Evolutionary conservation across 92 coral and sea anemone species (phyloP).

Genomic region (Metridium senile): DNA sequence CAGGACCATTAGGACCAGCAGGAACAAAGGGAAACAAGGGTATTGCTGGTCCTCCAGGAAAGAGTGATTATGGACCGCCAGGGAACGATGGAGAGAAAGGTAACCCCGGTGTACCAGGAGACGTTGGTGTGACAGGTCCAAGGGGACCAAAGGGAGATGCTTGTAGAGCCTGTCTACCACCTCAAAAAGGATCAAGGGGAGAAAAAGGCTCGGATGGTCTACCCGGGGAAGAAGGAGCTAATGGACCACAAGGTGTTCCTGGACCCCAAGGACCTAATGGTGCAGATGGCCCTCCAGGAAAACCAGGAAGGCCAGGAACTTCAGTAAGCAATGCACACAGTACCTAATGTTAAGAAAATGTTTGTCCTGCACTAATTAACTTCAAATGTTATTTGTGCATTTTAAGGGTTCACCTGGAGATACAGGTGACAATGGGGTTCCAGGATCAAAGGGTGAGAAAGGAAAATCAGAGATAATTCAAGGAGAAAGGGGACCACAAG

Average conservation of each 20-base stretch:
- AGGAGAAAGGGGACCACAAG: slow-evolving; percentile 33
- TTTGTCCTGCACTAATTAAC: background rate
- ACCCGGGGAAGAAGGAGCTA: slow-evolving; percentile 69
- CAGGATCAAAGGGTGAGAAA: slow-evolving; percentile 29
- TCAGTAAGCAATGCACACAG: background rate
- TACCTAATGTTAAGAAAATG: background rate
- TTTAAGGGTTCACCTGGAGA: slow-evolving; percentile 22
- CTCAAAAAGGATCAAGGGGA: slow-evolving; percentile 68
- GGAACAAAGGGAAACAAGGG: slow-evolving; percentile 64
- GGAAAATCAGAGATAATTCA: slow-evolving; percentile 6
- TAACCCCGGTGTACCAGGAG: slow-evolving; percentile 60
- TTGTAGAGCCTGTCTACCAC: slow-evolving; percentile 50
- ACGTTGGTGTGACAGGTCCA: slow-evolving; percentile 54
- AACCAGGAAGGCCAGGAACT: slow-evolving; percentile 52
- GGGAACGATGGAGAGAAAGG: slow-evolving; percentile 62
- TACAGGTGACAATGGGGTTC: slow-evolving; percentile 26
- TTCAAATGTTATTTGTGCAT: too few species aligned
- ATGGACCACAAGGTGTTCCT: slow-evolving; percentile 51
- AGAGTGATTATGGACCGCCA: slow-evolving; percentile 55
- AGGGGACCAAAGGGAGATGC: slow-evolving; percentile 66
- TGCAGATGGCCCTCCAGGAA: slow-evolving; percentile 55
- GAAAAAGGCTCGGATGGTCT: slow-evolving; percentile 60
- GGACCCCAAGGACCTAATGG: slow-evolving; percentile 66
- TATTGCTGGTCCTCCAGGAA: slow-evolving; percentile 66
- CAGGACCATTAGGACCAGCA: slow-evolving; percentile 62